A percentile compares a stretch with the other conserved stretches of the same genome.
Evolutionary conservation across 1,140 invertebrate genomes (phyloP).

Genomic region (Zaprionus davidi): DNA sequence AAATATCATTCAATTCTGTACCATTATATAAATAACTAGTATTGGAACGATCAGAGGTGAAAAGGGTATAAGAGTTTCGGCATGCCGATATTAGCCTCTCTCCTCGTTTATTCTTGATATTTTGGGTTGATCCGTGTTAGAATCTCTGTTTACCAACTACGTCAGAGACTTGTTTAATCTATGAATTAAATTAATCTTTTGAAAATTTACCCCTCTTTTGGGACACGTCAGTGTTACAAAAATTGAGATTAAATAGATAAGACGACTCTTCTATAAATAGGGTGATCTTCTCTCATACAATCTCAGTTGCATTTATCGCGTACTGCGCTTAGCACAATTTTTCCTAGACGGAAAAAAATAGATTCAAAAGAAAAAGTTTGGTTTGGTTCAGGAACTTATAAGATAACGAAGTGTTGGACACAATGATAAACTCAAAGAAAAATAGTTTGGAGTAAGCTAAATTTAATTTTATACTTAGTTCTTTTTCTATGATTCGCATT

Average conservation of each 20-base stretch:
- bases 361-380: not conserved
- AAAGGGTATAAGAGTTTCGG: too few relatives aligned
- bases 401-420: too few relatives aligned
- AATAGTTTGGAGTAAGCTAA: not conserved
- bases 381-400: not conserved
- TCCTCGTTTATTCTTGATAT: not conserved
- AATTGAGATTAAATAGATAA: constrained; percentile 16
- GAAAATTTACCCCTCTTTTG: constrained; percentile 9
- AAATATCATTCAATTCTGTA: too few relatives aligned
- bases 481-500: not conserved
- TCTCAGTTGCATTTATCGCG: constrained; percentile 1
- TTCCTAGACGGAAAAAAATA: too few relatives aligned
- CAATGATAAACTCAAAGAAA: not conserved
- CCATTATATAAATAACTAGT: too few relatives aligned
- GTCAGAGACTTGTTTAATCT: constrained; percentile 7
- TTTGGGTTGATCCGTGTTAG: not conserved
- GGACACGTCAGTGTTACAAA: constrained; percentile 27
- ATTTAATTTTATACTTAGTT: not conserved
- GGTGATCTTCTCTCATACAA: not conserved
- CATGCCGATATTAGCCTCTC: too few relatives aligned
- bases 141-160: not conserved
- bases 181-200: constrained; percentile 16
- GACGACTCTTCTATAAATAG: constrained; percentile 8
- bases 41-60: too few relatives aligned
- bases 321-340: not conserved